phyloP scores from a whole-genome alignment of 2,113 vertebrate species.

The Bombycilla garrulus region DNA sequence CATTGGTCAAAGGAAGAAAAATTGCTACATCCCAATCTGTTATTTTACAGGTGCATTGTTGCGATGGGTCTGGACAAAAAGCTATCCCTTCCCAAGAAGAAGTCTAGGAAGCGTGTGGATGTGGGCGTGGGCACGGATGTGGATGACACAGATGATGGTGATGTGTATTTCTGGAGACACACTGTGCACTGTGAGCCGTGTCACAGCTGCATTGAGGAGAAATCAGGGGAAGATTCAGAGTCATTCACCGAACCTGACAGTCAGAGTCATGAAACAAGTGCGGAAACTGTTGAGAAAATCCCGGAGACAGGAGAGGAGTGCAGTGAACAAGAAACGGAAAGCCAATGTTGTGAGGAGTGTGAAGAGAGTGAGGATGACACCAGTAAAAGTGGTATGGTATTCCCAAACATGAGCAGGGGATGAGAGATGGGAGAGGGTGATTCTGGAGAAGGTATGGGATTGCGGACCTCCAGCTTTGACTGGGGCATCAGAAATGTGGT shows the following conservation, averaged over 20 bases:
- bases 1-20: not conserved
- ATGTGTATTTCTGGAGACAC: not conserved
- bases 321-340: not conserved
- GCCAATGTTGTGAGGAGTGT: not conserved
- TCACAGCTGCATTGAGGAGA: not conserved
- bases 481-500: not conserved
- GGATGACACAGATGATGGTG: too few relatives aligned
- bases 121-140: too few relatives aligned
- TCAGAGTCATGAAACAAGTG: not conserved
- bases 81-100: slow-evolving; percentile 74
- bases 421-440: not conserved
- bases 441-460: not conserved
- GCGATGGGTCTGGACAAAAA: slow-evolving; percentile 88
- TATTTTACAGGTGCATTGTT: slow-evolving; percentile 84
- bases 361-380: slow-evolving; percentile 44
- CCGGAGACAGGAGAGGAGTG: not conserved
- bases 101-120: not conserved
- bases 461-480: not conserved
- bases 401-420: not conserved
- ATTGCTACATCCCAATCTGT: not conserved
- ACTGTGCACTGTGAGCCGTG: not conserved
- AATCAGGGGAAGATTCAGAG: not conserved
- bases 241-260: not conserved
- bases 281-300: not conserved
- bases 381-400: slow-evolving; percentile 68